Conservation (phyloP, 2,888 invertebrate genomes). For the Drosophila yooni region DNA sequence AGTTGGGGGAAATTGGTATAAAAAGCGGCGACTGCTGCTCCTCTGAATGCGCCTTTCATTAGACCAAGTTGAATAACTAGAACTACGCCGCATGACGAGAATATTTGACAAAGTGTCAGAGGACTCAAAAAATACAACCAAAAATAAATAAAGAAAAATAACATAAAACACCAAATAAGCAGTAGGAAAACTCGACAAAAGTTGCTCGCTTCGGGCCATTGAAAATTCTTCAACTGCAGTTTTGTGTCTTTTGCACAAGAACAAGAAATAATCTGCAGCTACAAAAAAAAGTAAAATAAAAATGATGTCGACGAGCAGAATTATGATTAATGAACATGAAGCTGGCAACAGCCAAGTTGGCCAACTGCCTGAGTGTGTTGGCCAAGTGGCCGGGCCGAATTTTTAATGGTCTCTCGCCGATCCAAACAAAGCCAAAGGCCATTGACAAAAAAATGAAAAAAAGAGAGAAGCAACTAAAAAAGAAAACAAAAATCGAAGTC, state of each 20-base stretch:
- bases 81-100: constrained; percentile 61
- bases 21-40: constrained; percentile 32
- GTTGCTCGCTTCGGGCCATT: constrained; percentile 55
- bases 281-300: constrained; percentile 3
- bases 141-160: constrained; percentile 3
- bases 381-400: constrained; percentile 71
- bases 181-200: constrained; percentile 49
- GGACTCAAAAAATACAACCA: constrained; percentile 14
- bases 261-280: constrained; percentile 61
- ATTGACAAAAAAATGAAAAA: constrained; percentile 56
- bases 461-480: constrained; percentile 27
- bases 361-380: constrained; percentile 58
- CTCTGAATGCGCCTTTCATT: constrained; percentile 49
- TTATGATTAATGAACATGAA: constrained; percentile 73
- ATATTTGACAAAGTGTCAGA: constrained; percentile 58
- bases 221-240: constrained; percentile 70
- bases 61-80: constrained; percentile 63
- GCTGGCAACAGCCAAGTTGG: constrained; percentile 49
- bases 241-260: constrained; percentile 54
- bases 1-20: constrained; percentile 12
- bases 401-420: constrained; percentile 66
- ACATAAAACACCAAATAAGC: constrained; percentile 24
- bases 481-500: constrained; percentile 27
- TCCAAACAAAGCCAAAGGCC: constrained; percentile 70
- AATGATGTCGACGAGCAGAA: constrained; percentile 57